phyloP scores from a whole-genome alignment of 1,140 invertebrate species.

The Amyelois transitella region DNA sequence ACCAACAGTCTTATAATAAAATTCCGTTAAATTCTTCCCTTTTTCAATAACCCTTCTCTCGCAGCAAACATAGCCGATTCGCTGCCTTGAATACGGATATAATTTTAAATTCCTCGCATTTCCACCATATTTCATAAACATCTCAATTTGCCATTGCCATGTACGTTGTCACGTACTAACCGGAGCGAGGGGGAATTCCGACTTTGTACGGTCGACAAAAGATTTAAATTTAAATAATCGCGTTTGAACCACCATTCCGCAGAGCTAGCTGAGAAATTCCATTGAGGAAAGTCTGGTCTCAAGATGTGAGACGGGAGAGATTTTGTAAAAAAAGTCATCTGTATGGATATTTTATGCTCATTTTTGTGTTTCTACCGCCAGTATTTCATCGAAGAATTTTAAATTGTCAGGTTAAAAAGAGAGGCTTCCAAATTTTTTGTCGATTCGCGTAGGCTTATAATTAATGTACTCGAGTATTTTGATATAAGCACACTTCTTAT shows the following conservation, averaged over 20 bases:
- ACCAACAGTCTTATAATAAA: background rate
- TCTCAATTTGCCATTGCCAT: constrained; percentile 10
- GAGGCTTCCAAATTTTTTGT: too few relatives aligned
- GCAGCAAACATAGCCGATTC: background rate
- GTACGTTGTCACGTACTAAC: constrained; percentile 8
- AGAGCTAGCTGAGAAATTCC: constrained; percentile 18
- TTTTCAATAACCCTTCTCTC: background rate
- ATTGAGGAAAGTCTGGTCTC: constrained; percentile 7
- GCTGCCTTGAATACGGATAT: background rate
- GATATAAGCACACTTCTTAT: too few relatives aligned
- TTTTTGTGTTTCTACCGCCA: too few relatives aligned
- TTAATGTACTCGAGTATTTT: too few relatives aligned
- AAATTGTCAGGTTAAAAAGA: too few relatives aligned
- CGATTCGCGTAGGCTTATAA: too few relatives aligned
- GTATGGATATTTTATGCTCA: background rate
- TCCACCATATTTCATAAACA: constrained; percentile 13
- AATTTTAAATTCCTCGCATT: constrained; percentile 12
- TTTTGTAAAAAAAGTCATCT: background rate
- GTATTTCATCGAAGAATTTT: too few relatives aligned
- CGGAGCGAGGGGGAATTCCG: background rate
- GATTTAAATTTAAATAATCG: constrained; percentile 1
- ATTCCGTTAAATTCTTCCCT: background rate
- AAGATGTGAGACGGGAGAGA: background rate
- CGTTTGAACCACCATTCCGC: background rate
- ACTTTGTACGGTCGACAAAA: background rate